Conservation (phyloP, 2,888 invertebrate genomes). For the Nycteola revayana region DNA sequence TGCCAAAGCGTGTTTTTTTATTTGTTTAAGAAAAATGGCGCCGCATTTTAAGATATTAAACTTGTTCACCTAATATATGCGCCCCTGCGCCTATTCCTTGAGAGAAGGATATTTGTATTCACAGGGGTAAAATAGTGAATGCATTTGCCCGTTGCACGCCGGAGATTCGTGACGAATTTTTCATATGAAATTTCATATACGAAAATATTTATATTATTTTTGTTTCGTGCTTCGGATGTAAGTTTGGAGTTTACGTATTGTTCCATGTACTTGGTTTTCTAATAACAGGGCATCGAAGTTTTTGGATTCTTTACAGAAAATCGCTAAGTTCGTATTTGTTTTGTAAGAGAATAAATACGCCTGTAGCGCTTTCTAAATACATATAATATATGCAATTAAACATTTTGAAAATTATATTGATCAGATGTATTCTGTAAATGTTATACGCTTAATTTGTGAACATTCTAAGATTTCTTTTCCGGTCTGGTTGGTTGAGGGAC, state of each 20-base stretch:
- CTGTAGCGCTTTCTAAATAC: too few relatives aligned
- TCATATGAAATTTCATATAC: constrained; percentile 40
- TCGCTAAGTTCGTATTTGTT: too few relatives aligned
- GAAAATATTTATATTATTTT: constrained; percentile 38
- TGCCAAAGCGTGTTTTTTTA: constrained; percentile 23
- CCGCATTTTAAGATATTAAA: constrained; percentile 59
- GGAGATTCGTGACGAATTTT: constrained; percentile 47
- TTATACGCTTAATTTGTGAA: too few relatives aligned
- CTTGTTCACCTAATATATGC: constrained; percentile 54
- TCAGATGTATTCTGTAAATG: too few relatives aligned
- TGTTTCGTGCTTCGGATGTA: constrained; percentile 18
- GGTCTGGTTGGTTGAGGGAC: too few relatives aligned
- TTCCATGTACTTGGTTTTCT: neutral
- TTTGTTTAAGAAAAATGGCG: constrained; percentile 35
- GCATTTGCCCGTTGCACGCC: constrained; percentile 55
- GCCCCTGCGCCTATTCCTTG: constrained; percentile 43
- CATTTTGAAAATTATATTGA: too few relatives aligned
- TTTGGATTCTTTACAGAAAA: too few relatives aligned
- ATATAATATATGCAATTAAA: too few relatives aligned
- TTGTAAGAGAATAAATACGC: too few relatives aligned
- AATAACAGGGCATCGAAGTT: too few relatives aligned
- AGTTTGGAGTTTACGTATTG: neutral
- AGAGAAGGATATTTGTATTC: constrained; percentile 63
- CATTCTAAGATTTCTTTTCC: too few relatives aligned
- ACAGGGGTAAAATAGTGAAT: constrained; percentile 50